phyloP scores from a whole-genome alignment of 2,113 vertebrate genomes.

The Balaeniceps rex region DNA sequence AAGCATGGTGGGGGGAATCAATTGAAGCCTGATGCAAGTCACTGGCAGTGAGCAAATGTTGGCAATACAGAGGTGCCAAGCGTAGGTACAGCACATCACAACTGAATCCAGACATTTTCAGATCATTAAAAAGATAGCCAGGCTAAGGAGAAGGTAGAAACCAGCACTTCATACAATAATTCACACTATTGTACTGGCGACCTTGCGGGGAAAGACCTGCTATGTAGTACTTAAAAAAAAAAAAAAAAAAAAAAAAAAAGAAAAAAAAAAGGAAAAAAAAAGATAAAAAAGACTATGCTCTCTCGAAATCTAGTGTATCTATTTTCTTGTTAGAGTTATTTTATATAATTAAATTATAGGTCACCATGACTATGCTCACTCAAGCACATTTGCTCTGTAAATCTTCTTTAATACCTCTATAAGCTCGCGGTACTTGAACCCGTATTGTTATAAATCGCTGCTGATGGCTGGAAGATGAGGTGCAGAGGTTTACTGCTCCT shows the following conservation, averaged over 20 bases:
- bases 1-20: not conserved
- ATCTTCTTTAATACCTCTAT: not conserved
- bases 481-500: not conserved
- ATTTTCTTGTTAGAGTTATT: slow-evolving; percentile 38
- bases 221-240: not conserved
- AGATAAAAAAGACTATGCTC: not conserved
- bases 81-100: not conserved
- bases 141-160: slow-evolving; percentile 33
- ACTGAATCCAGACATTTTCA: slow-evolving; percentile 20
- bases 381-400: not conserved
- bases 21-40: not conserved
- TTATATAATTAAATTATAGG: slow-evolving; percentile 53
- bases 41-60: not conserved
- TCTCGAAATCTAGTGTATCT: not conserved
- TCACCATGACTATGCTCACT: slow-evolving; percentile 13
- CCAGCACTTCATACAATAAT: slow-evolving; percentile 27
- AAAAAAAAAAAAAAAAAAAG: not conserved
- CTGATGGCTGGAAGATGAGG: not conserved
- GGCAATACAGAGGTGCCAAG: not conserved
- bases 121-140: slow-evolving; percentile 60
- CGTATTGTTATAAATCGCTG: not conserved
- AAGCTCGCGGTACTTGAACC: not conserved
- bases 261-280: not conserved
- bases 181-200: not conserved
- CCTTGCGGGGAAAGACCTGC: not conserved